phyloP scores from a whole-genome alignment of 2,888 invertebrate species.

The Alentia gelatinosa region DNA sequence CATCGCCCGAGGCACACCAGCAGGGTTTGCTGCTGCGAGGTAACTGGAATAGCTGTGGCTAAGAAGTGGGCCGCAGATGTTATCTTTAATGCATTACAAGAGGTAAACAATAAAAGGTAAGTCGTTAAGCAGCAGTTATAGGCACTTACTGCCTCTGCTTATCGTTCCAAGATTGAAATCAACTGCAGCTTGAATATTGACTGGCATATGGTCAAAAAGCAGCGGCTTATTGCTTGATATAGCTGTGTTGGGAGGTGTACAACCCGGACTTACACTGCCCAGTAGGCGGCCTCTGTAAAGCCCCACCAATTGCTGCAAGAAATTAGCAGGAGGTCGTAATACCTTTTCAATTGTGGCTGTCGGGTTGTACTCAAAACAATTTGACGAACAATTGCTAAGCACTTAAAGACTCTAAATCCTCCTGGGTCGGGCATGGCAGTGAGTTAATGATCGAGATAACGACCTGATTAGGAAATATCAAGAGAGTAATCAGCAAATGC shows the following conservation, averaged over 20 bases:
- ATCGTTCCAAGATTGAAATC: background rate
- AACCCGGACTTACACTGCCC: background rate
- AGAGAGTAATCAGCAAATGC: conserved; percentile 10
- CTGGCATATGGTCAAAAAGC: conserved; percentile 14
- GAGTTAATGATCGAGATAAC: background rate
- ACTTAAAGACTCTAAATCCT: conserved; percentile 25
- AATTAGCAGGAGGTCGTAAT: conserved; percentile 19
- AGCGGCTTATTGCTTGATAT: background rate
- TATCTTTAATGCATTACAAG: conserved; percentile 4
- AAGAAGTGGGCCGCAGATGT: background rate
- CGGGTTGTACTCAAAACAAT: conserved; percentile 29
- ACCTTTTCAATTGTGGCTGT: conserved; percentile 27
- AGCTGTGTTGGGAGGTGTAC: background rate
- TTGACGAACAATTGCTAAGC: conserved; percentile 39
- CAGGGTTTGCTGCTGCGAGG: background rate
- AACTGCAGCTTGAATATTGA: background rate
- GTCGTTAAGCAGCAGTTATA: conserved; percentile 5
- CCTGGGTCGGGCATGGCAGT: background rate
- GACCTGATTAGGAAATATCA: conserved; percentile 24
- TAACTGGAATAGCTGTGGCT: background rate
- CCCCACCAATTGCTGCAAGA: background rate
- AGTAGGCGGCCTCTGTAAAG: background rate
- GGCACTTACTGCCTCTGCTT: background rate
- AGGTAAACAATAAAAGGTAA: background rate
- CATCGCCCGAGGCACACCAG: background rate